These are phyloP conservation scores for Spatulosminthurus flaviceps DNA, from an alignment of 2,888 invertebrate genomes.

Conservation along the genomic window DNA sequence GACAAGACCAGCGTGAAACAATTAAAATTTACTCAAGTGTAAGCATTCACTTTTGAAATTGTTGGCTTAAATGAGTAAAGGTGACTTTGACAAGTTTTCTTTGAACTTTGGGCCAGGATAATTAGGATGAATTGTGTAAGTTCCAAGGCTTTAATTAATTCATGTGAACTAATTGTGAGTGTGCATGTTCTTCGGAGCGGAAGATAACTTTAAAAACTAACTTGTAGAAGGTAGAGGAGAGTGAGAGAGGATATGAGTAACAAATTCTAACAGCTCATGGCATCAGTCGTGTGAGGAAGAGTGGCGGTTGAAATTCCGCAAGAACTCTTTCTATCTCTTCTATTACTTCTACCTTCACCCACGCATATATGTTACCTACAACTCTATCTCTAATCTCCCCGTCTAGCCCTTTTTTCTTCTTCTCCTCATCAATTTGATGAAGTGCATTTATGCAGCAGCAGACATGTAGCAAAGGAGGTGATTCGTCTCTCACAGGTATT, in stretches of 20 bases:
- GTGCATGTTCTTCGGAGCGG: not conserved
- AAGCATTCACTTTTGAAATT: not conserved
- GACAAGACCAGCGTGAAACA: not conserved
- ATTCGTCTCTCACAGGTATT: too few species aligned
- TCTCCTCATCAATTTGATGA: too few species aligned
- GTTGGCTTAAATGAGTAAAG: not conserved
- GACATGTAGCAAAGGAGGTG: too few species aligned
- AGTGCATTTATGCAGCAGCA: too few species aligned
- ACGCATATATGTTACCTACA: too few species aligned
- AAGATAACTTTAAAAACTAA: slow-evolving; percentile 14
- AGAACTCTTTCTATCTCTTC: not conserved
- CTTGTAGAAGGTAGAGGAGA: too few species aligned
- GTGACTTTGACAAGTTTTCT: slow-evolving; percentile 13
- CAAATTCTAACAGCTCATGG: not conserved
- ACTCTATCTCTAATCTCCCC: too few species aligned
- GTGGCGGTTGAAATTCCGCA: not conserved
- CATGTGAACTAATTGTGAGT: not conserved
- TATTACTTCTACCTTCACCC: too few species aligned
- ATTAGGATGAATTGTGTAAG: slow-evolving; percentile 18
- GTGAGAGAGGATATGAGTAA: not conserved
- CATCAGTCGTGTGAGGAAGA: not conserved
- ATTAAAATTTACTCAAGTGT: not conserved
- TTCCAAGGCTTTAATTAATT: slow-evolving; percentile 9
- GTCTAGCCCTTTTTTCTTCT: too few species aligned
- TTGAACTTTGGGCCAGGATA: slow-evolving; percentile 1